Conservation (phyloP, 2,797 vertebrate genomes). For the Etheostoma perlongum region DNA sequence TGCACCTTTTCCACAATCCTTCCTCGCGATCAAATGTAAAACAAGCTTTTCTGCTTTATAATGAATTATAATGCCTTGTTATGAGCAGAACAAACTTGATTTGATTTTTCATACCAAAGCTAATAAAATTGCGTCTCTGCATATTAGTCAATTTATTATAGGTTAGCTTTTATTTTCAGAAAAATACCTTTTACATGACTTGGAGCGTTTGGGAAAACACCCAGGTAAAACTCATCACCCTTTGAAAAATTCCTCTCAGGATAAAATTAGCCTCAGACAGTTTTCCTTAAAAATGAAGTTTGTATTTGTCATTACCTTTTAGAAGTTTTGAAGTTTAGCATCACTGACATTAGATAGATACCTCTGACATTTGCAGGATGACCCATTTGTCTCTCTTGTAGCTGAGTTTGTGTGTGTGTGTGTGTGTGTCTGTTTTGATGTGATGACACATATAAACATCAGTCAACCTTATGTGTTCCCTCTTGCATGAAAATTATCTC, state of each 20-base stretch:
- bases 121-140: background rate
- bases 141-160: background rate
- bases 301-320: slow-evolving; percentile 21
- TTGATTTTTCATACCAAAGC: background rate
- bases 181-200: background rate
- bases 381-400: slow-evolving; percentile 54
- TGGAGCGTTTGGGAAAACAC: slow-evolving; percentile 1
- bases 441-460: slow-evolving; percentile 39
- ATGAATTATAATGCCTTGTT: background rate
- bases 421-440: slow-evolving; percentile 17
- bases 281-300: slow-evolving; percentile 14
- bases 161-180: background rate
- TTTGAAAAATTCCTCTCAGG: slow-evolving; percentile 2
- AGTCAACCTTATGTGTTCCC: slow-evolving; percentile 34
- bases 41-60: background rate
- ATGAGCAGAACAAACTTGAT: background rate
- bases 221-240: background rate
- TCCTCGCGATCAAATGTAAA: too few species aligned
- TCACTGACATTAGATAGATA: slow-evolving; percentile 54
- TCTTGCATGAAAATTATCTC: slow-evolving; percentile 6
- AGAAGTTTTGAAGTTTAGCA: slow-evolving; percentile 29
- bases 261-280: slow-evolving; percentile 14
- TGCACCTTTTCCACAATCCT: too few species aligned
- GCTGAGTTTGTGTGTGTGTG: slow-evolving; percentile 8
- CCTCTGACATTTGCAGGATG: slow-evolving; percentile 72